Conservation (phyloP, 2,113 vertebrate species). For the Dicrurus megarhynchus region DNA sequence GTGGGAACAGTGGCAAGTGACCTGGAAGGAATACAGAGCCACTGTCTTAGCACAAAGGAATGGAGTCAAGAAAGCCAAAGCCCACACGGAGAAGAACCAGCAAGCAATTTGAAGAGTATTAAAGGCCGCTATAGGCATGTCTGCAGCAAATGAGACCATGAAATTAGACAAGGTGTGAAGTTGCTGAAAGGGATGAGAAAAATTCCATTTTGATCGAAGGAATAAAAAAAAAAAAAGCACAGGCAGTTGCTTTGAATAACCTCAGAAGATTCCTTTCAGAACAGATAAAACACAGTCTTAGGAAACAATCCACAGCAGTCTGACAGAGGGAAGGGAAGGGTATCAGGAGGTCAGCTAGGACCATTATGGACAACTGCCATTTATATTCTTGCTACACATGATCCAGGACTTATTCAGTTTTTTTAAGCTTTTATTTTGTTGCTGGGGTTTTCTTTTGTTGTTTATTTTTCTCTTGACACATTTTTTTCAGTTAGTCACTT, state of each 20-base stretch:
- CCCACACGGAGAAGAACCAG: fast-evolving
- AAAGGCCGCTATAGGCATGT: neutral
- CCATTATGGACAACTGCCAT: neutral
- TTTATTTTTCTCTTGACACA: fast-evolving
- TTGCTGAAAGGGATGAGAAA: neutral
- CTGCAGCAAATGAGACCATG: neutral
- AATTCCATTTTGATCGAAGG: neutral
- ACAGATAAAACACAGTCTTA: neutral
- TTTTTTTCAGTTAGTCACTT: neutral
- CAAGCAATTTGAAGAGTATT: neutral
- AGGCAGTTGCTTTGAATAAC: neutral
- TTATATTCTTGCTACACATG: neutral
- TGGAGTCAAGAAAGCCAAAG: neutral
- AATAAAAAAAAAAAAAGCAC: neutral
- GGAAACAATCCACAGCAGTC: neutral
- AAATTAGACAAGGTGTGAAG: neutral
- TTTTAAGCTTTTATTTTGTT: neutral
- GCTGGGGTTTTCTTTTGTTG: neutral
- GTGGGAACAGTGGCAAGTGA: neutral
- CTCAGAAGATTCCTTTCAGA: neutral
- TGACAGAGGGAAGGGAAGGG: neutral
- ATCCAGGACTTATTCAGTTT: neutral
- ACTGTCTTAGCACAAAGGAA: neutral
- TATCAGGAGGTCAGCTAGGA: neutral
- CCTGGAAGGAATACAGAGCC: neutral